Evolutionary conservation across 2,797 vertebrate species (phyloP).

Genomic region (Lacerta agilis): DNA sequence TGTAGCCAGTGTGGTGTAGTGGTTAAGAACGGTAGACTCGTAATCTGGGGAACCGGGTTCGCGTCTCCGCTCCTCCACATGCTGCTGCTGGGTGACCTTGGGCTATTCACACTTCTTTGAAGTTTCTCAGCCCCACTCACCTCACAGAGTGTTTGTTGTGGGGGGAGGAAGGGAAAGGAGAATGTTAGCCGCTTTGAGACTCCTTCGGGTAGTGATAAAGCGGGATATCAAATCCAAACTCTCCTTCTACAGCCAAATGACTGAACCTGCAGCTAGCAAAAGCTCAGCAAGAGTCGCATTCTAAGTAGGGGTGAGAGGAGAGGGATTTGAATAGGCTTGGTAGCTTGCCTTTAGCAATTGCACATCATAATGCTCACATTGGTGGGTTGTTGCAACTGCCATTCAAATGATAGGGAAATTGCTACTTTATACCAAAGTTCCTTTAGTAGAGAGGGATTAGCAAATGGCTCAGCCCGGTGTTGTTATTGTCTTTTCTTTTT

Average conservation of each 20-base stretch:
- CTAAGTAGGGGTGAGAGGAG: constrained; percentile 10
- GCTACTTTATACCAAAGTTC: constrained; percentile 54
- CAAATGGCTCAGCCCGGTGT: constrained; percentile 36
- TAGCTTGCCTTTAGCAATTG: constrained; percentile 57
- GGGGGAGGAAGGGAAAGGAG: no score
- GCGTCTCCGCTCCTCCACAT: no score
- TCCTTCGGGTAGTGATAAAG: no score
- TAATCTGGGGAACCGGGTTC: no score
- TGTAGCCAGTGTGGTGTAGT: no score
- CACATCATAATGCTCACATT: constrained; percentile 59
- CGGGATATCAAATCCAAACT: no score
- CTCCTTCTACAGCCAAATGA: background rate
- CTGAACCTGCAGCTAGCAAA: background rate
- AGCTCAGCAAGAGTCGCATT: constrained; percentile 4
- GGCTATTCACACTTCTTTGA: no score
- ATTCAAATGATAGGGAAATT: constrained; percentile 76
- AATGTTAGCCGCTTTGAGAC: no score
- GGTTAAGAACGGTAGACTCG: no score
- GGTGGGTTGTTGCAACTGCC: constrained; percentile 63
- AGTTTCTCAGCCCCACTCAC: no score
- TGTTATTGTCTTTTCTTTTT: constrained; percentile 28
- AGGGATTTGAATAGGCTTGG: constrained; percentile 58
- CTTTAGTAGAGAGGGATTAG: constrained; percentile 63
- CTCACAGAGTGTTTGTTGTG: no score
- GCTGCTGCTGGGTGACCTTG: no score